Conservation (phyloP, 1,140 invertebrate species). For the Brachionus rotundiformis region DNA sequence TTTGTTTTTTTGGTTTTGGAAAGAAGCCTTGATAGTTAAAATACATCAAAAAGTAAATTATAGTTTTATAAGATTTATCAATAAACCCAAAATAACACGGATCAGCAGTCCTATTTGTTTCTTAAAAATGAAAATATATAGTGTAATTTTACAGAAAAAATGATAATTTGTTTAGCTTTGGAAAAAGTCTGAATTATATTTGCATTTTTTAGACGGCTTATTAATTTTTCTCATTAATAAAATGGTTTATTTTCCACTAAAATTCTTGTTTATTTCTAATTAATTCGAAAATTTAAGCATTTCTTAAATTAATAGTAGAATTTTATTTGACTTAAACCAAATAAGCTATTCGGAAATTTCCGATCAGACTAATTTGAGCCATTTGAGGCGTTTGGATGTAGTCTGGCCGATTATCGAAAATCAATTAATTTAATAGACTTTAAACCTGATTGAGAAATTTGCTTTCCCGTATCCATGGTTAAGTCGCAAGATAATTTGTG, state of each 20-base stretch:
- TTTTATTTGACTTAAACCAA: background rate
- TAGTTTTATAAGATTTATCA: no score
- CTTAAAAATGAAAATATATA: no score
- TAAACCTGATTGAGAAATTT: background rate
- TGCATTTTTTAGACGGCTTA: background rate
- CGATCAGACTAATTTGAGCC: background rate
- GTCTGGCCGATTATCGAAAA: conserved; percentile 3
- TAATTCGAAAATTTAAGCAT: background rate
- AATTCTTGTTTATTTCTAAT: conserved; percentile 14
- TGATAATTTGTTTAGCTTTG: background rate
- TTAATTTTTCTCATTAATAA: background rate
- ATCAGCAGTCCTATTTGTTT: no score
- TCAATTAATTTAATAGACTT: background rate
- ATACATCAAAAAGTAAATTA: no score
- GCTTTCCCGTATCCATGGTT: background rate
- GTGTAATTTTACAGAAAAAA: no score
- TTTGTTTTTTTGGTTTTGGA: background rate
- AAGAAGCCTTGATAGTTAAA: background rate
- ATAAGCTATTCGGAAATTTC: background rate
- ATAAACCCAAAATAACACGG: no score
- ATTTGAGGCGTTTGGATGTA: background rate
- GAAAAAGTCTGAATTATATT: background rate
- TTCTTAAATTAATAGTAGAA: background rate
- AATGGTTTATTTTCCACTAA: background rate
- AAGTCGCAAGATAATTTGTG: background rate